Conservation (phyloP, 2,888 invertebrate genomes). For the Agrotis exclamationis region DNA sequence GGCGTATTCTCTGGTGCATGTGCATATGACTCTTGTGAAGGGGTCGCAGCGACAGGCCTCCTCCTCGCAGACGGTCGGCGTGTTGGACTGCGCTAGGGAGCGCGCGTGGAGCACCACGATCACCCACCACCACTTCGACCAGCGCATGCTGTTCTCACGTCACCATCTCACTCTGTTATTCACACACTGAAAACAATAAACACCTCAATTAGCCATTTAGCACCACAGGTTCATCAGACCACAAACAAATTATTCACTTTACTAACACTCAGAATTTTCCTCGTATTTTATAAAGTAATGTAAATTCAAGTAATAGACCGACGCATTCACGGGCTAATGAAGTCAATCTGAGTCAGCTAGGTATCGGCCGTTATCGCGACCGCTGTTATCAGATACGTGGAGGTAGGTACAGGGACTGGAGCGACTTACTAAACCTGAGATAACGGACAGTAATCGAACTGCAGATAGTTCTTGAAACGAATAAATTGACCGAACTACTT, state of each 20-base stretch:
- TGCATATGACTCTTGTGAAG: conserved; percentile 91
- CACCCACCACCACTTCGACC: conserved; percentile 81
- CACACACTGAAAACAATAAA: conserved; percentile 70
- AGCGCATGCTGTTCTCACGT: conserved; percentile 85
- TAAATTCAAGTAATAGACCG: conserved; percentile 45
- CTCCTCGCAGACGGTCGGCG: conserved; percentile 88
- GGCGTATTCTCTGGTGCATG: conserved; percentile 87
- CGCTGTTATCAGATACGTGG: conserved; percentile 85
- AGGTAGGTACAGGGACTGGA: conserved; percentile 44
- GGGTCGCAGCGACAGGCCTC: conserved; percentile 91
- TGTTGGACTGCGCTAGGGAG: conserved; percentile 74
- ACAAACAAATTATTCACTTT: conserved; percentile 37
- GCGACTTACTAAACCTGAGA: conserved; percentile 50
- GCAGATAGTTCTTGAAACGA: conserved; percentile 35
- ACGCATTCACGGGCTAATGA: conserved; percentile 65
- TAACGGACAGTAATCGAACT: conserved; percentile 47
- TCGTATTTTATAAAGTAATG: conserved; percentile 22
- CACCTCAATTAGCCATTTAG: conserved; percentile 27
- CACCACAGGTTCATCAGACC: conserved; percentile 13
- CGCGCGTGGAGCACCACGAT: conserved; percentile 77
- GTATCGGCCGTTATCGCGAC: conserved; percentile 82
- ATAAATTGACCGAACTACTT: not conserved
- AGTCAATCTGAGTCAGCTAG: conserved; percentile 82
- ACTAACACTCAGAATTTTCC: conserved; percentile 34
- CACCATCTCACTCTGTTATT: conserved; percentile 81